phyloP scores from a whole-genome alignment of 2,888 invertebrate species.

The Eremobia ochroleuca region DNA sequence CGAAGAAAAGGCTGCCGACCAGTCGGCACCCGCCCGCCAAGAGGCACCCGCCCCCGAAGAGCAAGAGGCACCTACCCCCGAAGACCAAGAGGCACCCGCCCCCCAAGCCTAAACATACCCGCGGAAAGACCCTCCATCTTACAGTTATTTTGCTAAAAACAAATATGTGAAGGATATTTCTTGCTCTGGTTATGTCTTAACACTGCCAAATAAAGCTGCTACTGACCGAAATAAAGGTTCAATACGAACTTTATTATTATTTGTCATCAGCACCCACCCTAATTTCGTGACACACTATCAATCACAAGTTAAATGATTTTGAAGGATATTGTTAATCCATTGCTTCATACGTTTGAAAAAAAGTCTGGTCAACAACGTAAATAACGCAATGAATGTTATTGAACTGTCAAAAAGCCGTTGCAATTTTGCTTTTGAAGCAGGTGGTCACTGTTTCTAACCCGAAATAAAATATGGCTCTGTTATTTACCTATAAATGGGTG shows the following conservation, averaged over 20 bases:
- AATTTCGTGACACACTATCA: background rate
- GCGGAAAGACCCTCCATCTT: background rate
- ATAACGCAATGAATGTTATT: background rate
- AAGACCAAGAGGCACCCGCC: background rate
- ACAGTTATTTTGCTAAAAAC: slow-evolving; percentile 66
- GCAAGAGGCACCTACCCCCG: slow-evolving; percentile 50
- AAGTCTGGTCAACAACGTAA: background rate
- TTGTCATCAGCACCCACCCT: background rate
- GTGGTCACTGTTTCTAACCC: background rate
- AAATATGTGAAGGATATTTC: slow-evolving; percentile 69
- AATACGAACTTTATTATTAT: slow-evolving; percentile 35
- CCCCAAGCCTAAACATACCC: slow-evolving; percentile 44
- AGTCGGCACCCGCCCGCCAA: slow-evolving; percentile 57
- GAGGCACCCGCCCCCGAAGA: slow-evolving; percentile 53
- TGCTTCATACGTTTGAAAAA: background rate
- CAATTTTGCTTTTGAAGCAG: no score
- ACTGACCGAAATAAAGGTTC: slow-evolving; percentile 66
- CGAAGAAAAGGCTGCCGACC: slow-evolving; percentile 75
- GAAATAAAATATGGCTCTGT: background rate
- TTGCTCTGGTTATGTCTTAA: slow-evolving; percentile 62
- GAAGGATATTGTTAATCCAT: background rate
- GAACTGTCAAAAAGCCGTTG: background rate
- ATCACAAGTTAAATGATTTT: background rate
- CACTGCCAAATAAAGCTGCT: slow-evolving; percentile 64
- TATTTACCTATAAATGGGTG: background rate